A percentile compares a stretch with the other conserved stretches of the same genome.
Conservation (phyloP, 1,140 invertebrate species). For the Polypedilum pembai region DNA sequence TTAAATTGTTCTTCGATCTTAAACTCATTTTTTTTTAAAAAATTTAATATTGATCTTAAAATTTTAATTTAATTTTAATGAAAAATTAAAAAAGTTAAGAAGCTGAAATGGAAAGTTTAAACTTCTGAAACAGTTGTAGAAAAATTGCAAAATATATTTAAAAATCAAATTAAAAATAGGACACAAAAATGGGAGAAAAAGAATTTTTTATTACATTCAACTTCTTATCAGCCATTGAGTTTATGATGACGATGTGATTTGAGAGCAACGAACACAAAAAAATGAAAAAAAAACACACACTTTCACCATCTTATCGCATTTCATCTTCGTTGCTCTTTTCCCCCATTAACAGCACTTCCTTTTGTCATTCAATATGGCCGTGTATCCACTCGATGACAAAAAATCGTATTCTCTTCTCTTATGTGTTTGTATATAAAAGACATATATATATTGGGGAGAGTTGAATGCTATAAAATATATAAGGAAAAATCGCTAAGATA, state of each 20-base stretch:
- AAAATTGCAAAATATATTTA: no score
- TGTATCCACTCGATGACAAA: slow-evolving; percentile 14
- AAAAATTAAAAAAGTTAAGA: no score
- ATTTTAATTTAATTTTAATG: no score
- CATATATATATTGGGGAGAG: not conserved
- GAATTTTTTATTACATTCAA: slow-evolving; percentile 1
- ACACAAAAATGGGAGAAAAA: no score
- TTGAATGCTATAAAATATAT: not conserved
- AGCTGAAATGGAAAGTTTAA: no score
- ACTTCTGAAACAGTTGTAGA: no score
- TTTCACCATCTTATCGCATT: slow-evolving; percentile 21
- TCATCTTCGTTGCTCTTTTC: slow-evolving; percentile 11
- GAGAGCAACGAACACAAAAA: not conserved
- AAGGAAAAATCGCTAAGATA: slow-evolving; percentile 4
- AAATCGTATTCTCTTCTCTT: not conserved
- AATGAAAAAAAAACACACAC: not conserved
- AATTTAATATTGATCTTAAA: no score
- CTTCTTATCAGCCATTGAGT: slow-evolving; percentile 1
- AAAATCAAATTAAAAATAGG: no score
- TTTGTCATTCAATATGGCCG: slow-evolving; percentile 25
- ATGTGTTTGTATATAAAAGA: not conserved
- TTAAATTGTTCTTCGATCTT: no score
- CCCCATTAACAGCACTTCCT: not conserved
- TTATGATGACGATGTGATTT: slow-evolving; percentile 8
- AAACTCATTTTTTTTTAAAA: no score